These are phyloP conservation scores for Himalopsyche japonica DNA, from an alignment of 2,888 invertebrate genomes.

Conservation along the genomic window DNA sequence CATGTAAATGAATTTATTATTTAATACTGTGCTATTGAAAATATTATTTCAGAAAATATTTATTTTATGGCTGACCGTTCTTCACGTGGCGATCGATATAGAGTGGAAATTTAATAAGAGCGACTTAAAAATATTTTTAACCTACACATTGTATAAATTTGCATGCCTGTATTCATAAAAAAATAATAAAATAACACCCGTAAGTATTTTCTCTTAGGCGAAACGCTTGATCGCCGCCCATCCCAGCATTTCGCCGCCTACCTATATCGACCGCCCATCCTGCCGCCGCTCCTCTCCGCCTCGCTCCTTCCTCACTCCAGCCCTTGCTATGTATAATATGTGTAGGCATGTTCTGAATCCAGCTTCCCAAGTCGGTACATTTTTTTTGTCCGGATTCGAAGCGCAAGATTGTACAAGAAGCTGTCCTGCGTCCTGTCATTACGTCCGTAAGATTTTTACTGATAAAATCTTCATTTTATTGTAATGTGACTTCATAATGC, in stretches of 20 bases:
- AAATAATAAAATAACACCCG: neutral
- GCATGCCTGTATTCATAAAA: neutral
- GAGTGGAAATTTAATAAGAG: neutral
- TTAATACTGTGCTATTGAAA: too few species aligned
- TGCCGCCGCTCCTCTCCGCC: neutral
- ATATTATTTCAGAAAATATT: too few species aligned
- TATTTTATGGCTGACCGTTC: too few species aligned
- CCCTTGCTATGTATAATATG: conserved; percentile 8
- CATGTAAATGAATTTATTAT: too few species aligned
- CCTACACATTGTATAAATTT: neutral
- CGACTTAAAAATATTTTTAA: neutral
- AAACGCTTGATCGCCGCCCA: neutral
- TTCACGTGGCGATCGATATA: too few species aligned
- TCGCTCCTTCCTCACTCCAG: neutral
- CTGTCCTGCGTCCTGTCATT: too few species aligned
- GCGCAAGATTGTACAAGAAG: too few species aligned
- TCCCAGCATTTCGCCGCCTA: neutral
- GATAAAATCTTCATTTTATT: too few species aligned
- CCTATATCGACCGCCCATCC: conserved; percentile 12
- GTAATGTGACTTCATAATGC: too few species aligned
- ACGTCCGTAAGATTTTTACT: too few species aligned
- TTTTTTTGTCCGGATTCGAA: neutral
- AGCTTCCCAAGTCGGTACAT: neutral
- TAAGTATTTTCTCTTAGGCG: neutral
- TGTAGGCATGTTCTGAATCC: conserved; percentile 14